A percentile compares a stretch with the other conserved stretches of the same genome.
These are phyloP conservation scores for Stomatorhinus ivindoensis DNA, from an alignment of 2,113 vertebrate genomes.

Conservation along the genomic window DNA sequence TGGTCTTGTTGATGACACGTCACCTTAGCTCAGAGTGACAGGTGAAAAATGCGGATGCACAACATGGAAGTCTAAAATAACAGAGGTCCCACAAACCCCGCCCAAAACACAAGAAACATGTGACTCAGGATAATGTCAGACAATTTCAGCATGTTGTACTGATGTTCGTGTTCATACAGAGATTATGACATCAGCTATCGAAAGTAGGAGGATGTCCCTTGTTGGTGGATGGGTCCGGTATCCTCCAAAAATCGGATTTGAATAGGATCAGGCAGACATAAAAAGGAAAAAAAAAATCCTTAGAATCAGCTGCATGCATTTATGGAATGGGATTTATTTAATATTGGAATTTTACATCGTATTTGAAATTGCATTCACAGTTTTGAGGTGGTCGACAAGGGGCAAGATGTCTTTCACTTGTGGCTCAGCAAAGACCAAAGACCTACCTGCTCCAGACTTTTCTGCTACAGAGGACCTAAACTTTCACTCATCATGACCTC, in stretches of 20 bases:
- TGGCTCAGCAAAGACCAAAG: neutral
- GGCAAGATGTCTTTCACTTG: neutral
- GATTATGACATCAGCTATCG: neutral
- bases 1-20: neutral
- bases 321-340: neutral
- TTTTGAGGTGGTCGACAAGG: neutral
- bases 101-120: neutral
- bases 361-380: neutral
- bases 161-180: neutral
- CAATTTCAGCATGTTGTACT: neutral
- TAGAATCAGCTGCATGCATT: neutral
- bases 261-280: neutral
- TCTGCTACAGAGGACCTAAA: neutral
- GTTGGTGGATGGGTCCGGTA: neutral
- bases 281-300: neutral
- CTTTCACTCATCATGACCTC: constrained; percentile 1
- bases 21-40: neutral
- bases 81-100: neutral
- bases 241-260: neutral
- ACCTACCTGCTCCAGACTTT: constrained; percentile 1
- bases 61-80: neutral
- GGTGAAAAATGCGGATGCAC: neutral
- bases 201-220: neutral
- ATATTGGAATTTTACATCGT: neutral
- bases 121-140: neutral